Evolutionary conservation across 2,797 vertebrate genomes (phyloP).

Genomic region (Myotis planiceps): DNA sequence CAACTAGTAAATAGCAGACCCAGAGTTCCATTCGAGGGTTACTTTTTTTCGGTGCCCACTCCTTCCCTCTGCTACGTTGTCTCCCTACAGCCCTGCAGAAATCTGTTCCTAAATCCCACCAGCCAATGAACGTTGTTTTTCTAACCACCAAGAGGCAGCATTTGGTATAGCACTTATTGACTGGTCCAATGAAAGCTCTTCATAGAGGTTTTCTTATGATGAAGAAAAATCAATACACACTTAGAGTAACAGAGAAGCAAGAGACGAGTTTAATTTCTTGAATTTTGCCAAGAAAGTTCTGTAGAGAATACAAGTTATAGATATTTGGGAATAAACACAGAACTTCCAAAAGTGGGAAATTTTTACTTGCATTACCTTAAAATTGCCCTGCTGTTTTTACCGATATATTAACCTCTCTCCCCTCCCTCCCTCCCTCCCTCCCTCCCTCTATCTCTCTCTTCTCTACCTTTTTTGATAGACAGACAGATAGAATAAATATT

Average conservation of each 20-base stretch:
- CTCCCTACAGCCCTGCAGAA: neutral
- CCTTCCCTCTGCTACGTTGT: neutral
- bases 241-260: neutral
- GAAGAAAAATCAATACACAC: constrained; percentile 1
- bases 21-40: neutral
- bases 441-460: neutral
- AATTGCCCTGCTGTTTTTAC: neutral
- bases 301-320: neutral
- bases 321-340: neutral
- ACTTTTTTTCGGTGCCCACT: neutral
- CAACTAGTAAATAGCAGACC: neutral
- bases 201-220: neutral
- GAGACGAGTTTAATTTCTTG: neutral
- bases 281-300: neutral
- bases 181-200: neutral
- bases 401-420: neutral
- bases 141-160: neutral
- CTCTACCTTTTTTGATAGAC: neutral
- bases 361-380: neutral
- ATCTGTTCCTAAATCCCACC: neutral
- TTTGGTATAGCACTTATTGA: neutral
- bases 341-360: neutral
- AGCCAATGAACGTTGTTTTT: neutral
- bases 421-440: neutral
- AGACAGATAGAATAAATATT: neutral